phyloP scores from a whole-genome alignment of 2,797 vertebrate species.

The Hybognathus amarus region DNA sequence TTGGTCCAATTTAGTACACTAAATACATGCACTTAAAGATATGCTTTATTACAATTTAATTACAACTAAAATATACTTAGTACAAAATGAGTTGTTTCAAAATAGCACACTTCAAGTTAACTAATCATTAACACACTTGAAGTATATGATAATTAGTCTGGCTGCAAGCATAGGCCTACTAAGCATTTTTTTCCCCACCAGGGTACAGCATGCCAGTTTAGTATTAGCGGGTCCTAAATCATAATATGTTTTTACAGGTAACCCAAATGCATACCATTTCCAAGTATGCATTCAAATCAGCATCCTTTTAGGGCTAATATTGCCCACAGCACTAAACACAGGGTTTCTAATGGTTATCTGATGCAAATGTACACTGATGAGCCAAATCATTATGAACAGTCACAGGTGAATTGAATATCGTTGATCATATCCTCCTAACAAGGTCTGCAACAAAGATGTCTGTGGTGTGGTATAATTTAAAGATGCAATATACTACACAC shows the following conservation, averaged over 20 bases:
- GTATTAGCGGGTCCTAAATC: too few species aligned
- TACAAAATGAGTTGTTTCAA: too few species aligned
- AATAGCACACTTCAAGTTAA: too few species aligned
- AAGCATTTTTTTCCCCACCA: too few species aligned
- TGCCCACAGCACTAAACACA: neutral
- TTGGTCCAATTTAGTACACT: too few species aligned
- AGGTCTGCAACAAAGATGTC: neutral
- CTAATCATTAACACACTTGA: too few species aligned
- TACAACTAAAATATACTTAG: too few species aligned
- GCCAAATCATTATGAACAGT: neutral
- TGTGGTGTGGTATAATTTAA: slow-evolving; percentile 20
- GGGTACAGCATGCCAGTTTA: neutral
- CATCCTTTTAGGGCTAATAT: neutral
- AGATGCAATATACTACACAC: slow-evolving; percentile 13
- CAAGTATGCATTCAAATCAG: neutral
- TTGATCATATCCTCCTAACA: neutral
- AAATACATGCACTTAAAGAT: too few species aligned
- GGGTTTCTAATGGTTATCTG: neutral
- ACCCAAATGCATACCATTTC: neutral
- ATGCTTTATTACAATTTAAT: too few species aligned
- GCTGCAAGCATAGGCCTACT: too few species aligned
- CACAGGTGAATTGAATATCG: neutral
- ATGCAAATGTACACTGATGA: neutral
- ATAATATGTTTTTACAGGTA: neutral
- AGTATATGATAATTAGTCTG: too few species aligned